phyloP scores from a whole-genome alignment of 2,888 invertebrate genomes.

The Erannis defoliaria region DNA sequence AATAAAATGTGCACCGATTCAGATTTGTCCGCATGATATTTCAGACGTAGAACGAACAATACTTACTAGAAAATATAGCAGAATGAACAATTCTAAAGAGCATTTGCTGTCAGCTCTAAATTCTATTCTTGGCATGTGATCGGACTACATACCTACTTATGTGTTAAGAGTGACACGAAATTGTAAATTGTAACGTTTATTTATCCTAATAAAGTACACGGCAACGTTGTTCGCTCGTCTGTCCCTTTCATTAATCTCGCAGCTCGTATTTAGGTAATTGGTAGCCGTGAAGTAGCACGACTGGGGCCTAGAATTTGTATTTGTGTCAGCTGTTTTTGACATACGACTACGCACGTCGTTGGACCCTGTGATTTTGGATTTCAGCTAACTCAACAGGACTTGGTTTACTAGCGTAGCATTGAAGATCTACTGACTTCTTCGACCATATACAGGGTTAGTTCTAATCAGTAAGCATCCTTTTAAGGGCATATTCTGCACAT shows the following conservation, averaged over 20 bases:
- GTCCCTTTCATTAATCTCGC: neutral
- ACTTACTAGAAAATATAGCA: no score
- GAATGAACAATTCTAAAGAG: neutral
- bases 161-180: neutral
- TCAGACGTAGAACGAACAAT: no score
- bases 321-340: slow-evolving; percentile 14
- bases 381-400: neutral
- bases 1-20: neutral
- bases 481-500: no score
- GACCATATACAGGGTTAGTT: no score
- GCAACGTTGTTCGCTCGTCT: neutral
- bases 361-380: neutral
- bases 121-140: neutral
- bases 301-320: slow-evolving; percentile 5
- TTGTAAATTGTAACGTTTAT: no score
- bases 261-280: slow-evolving; percentile 1
- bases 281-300: neutral
- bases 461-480: no score
- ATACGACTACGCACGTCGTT: slow-evolving; percentile 1
- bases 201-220: no score
- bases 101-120: neutral
- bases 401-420: neutral
- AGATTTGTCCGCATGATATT: neutral
- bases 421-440: no score
- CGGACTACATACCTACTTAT: neutral